Evolutionary conservation across 2,888 invertebrate genomes (phyloP), one percentile per base, ranked within the genome.

Genomic region (Drosophila neonasuta): DNA sequence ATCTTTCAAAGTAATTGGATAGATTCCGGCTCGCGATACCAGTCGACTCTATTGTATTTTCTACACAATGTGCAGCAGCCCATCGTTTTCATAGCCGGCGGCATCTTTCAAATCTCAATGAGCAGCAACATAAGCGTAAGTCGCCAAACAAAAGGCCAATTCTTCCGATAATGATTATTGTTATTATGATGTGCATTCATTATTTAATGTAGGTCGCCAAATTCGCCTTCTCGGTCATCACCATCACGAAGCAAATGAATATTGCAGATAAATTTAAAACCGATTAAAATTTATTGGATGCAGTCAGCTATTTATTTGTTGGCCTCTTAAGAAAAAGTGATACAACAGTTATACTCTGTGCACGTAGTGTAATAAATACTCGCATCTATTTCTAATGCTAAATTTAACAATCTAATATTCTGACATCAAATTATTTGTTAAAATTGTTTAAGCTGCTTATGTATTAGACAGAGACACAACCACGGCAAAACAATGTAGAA

Each of bases 1-100:
- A 66, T 86, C 10, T 88, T 88, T 42, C 85, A 87, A 34, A 82
- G 84, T n/a, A 85, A 86, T 56, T 88, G 88, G 88, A 60, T 79
- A n/a, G 72, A 66, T 36, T 77, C 84, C 39, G 66, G 59, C 2
- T 4, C 49, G 1, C 73, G 76, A 29, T 88, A 86, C 55, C 80
- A 76, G 54, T 73, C 75, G 15, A 69, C 83, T 6, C 60, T 80
- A 2, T 52, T 73, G 11, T 82, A 77, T 55, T 88, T 88, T 51
- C 71, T 88, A 17, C 88, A 82, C 42, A 79, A 86, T 54, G 67
- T 84, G n/a, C 85, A 86, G 58, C 60, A 74, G 58, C 74, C 76
- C 34, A 77, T 84, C 52, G 55, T 44, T 1, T 83, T 83, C 10
- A 70, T 70, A 8, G 83, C 83, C 34, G 82, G 82, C 32, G 87